Base-by-base conservation (phyloP, 2,113 vertebrate species). In the Amblyopsis rosae region DNA sequence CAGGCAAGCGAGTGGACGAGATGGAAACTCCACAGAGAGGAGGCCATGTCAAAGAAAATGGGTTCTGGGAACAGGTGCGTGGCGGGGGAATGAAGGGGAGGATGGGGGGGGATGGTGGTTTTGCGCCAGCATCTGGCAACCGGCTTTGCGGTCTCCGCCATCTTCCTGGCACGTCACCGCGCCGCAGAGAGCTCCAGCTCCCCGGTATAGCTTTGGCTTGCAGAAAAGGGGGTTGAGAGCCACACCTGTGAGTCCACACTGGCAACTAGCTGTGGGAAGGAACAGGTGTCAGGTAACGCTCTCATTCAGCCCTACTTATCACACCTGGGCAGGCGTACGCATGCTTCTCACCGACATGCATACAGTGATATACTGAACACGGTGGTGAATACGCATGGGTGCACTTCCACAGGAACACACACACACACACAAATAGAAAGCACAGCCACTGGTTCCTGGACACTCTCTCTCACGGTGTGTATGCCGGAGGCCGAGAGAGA, bases 401-500 rank as follows among this genome's bases (percentile, higher is more conserved):
- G 64, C 35, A 76, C 56, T 26, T 26, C 26, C 26, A 26, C 26
- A 19, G 32, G 13, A 12, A 63, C 9, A 32, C 3, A 46, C 60
- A 12, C 60, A 17, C 35, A 76, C 56, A 74, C 61, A 74, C 58
- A 65, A 9, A 16, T 41, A 45, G 56, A 13, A 13, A 54, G 51
- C 7, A 54, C 7, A 13, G 32, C 56, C 65, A 10, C 10, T 73
- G 75, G 51, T n/a, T 6, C 13, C 13, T 57, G 54, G 57, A 80
- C 65, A 64, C 78, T 61, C 17, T 75, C 70, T 75, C 59, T 70
- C 63, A 79, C 62, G 51, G 74, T 73, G 67, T 59, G 51, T 56
- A 76, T 79, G 80, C 75, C 82, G 76, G 80, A 69, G 64, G 67
- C 75, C 73, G 65, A 82, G 67, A 74, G 63, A 69, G 45, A 8